Conservation (phyloP, 2,888 invertebrate species). For the Cetonia aurata region DNA sequence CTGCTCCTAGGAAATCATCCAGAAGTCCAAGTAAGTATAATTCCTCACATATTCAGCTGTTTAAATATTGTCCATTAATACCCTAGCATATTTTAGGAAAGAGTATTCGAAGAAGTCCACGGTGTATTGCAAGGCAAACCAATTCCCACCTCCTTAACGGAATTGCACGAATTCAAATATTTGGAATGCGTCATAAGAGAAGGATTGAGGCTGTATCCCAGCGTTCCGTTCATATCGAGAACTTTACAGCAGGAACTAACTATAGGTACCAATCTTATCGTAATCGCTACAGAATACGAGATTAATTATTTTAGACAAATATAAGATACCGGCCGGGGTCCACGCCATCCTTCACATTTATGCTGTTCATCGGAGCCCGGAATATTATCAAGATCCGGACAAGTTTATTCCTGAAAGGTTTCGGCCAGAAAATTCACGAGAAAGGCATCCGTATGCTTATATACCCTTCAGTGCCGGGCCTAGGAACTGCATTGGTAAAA, state of each 20-base stretch:
- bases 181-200: slow-evolving; percentile 61
- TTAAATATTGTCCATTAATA: background rate
- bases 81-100: slow-evolving; percentile 53
- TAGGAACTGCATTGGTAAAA: slow-evolving; percentile 74
- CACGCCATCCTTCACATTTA: slow-evolving; percentile 44
- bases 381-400: slow-evolving; percentile 75
- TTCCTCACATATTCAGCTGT: background rate
- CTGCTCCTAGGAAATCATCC: slow-evolving; percentile 52
- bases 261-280: slow-evolving; percentile 53
- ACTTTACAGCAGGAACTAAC: slow-evolving; percentile 54
- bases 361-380: slow-evolving; percentile 72
- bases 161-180: slow-evolving; percentile 59
- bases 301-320: slow-evolving; percentile 41
- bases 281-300: background rate
- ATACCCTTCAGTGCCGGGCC: slow-evolving; percentile 64
- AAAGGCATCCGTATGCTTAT: slow-evolving; percentile 79
- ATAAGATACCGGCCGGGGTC: slow-evolving; percentile 46
- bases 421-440: slow-evolving; percentile 77
- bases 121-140: slow-evolving; percentile 52
- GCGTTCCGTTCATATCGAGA: slow-evolving; percentile 58
- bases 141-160: slow-evolving; percentile 43
- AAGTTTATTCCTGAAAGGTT: slow-evolving; percentile 79
- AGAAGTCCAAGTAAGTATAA: slow-evolving; percentile 36
- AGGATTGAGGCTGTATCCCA: slow-evolving; percentile 58
- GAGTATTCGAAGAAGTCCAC: slow-evolving; percentile 59